phyloP scores from a whole-genome alignment of 2,113 vertebrate genomes.

The Atherinomorus stipes region DNA sequence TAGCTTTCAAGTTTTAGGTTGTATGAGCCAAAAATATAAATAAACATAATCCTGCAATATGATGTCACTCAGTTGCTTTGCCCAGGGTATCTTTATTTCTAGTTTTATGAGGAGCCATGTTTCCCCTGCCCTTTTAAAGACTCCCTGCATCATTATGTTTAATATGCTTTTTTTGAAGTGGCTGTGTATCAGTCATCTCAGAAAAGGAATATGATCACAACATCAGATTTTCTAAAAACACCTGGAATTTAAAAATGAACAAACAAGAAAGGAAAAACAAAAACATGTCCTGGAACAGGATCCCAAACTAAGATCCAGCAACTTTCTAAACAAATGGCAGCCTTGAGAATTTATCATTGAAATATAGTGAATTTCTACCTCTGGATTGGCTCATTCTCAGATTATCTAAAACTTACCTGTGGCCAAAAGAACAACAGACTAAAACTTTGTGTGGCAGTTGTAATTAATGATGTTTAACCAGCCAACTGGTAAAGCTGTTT shows the following conservation, averaged over 20 bases:
- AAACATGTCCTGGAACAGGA: not conserved
- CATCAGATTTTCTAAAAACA: constrained; percentile 59
- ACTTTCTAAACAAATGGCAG: not conserved
- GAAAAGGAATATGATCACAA: constrained; percentile 60
- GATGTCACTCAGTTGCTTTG: constrained; percentile 35
- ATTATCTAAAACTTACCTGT: too few relatives aligned
- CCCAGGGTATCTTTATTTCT: constrained; percentile 31
- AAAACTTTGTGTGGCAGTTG: too few relatives aligned
- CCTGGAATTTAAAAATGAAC: constrained; percentile 5
- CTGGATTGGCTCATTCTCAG: not conserved
- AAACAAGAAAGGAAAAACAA: too few relatives aligned
- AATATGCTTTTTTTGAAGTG: constrained; percentile 60
- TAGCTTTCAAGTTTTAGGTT: constrained; percentile 25
- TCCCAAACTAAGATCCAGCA: constrained; percentile 8
- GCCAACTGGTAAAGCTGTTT: not conserved
- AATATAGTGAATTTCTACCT: not conserved
- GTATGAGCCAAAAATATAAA: constrained; percentile 28
- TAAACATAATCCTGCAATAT: constrained; percentile 16
- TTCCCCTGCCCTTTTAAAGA: constrained; percentile 16
- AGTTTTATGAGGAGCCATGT: constrained; percentile 47
- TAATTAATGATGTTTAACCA: too few relatives aligned
- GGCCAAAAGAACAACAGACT: not conserved
- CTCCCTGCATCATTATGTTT: constrained; percentile 49
- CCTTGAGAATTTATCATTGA: not conserved
- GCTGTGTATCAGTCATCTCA: constrained; percentile 40